These are phyloP conservation scores for Didymodactylos carnosus DNA, from an alignment of 2,888 invertebrate species.

Conservation along the genomic window DNA sequence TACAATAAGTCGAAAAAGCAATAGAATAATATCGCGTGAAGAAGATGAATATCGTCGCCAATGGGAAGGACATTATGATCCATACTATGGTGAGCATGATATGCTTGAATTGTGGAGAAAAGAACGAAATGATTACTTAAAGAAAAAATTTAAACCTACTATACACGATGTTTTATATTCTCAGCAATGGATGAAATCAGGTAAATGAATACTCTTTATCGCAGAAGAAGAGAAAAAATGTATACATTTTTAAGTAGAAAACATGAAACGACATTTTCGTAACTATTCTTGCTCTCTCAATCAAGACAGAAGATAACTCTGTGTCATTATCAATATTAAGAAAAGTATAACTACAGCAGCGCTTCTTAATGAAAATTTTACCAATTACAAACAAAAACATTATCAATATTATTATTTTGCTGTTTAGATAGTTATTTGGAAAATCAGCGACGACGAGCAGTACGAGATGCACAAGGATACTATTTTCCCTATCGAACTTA, in stretches of 20 bases:
- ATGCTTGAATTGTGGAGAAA: not conserved
- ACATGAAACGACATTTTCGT: too few species aligned
- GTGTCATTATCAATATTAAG: too few species aligned
- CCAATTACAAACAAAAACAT: too few species aligned
- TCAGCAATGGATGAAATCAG: not conserved
- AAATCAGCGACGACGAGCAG: not conserved
- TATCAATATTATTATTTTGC: not conserved
- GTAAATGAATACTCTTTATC: too few species aligned
- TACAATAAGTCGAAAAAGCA: not conserved
- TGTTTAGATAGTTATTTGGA: not conserved
- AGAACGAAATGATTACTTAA: not conserved
- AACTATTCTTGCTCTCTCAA: too few species aligned
- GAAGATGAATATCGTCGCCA: too few species aligned
- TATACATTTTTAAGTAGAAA: too few species aligned
- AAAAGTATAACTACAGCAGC: too few species aligned
- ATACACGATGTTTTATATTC: not conserved
- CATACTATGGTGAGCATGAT: not conserved
- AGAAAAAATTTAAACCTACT: not conserved
- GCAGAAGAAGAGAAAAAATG: too few species aligned
- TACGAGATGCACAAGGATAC: not conserved
- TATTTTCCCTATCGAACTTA: not conserved
- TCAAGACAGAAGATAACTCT: too few species aligned
- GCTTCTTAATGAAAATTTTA: too few species aligned
- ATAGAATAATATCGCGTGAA: too few species aligned
- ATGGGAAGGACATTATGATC: not conserved